Conservation (phyloP, 2,113 vertebrate genomes). For the Dicentrarchus labrax region DNA sequence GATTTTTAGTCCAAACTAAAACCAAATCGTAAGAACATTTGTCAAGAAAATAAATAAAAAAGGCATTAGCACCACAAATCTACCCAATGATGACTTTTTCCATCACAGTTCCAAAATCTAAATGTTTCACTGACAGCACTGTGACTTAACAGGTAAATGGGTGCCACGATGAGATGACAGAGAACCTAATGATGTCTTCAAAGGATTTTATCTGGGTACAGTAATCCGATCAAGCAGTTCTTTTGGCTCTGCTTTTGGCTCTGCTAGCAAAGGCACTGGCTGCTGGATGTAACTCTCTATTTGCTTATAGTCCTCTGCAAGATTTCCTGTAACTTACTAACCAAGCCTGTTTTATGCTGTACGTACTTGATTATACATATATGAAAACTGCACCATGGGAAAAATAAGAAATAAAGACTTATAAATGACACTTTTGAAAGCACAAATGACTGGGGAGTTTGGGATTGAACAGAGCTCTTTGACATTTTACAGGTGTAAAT, state of each 20-base stretch:
- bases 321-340: slow-evolving; percentile 76
- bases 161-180: slow-evolving; percentile 86
- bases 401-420: neutral
- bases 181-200: slow-evolving; percentile 81
- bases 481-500: slow-evolving; percentile 76
- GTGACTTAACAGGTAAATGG: slow-evolving; percentile 92
- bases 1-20: neutral
- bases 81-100: neutral
- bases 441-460: neutral
- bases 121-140: slow-evolving; percentile 63
- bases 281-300: slow-evolving; percentile 39
- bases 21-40: neutral
- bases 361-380: neutral
- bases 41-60: neutral
- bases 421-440: slow-evolving; percentile 33
- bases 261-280: slow-evolving; percentile 49
- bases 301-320: slow-evolving; percentile 43
- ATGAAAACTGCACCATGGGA: neutral
- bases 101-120: neutral
- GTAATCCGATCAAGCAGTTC: slow-evolving; percentile 79
- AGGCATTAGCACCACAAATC: neutral
- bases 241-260: slow-evolving; percentile 49
- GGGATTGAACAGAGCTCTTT: slow-evolving; percentile 20
- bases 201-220: slow-evolving; percentile 90
- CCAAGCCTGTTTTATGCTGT: slow-evolving; percentile 27